These are phyloP conservation scores for Anoura caudifer DNA, from an alignment of 2,113 vertebrate species.

Conservation along the genomic window DNA sequence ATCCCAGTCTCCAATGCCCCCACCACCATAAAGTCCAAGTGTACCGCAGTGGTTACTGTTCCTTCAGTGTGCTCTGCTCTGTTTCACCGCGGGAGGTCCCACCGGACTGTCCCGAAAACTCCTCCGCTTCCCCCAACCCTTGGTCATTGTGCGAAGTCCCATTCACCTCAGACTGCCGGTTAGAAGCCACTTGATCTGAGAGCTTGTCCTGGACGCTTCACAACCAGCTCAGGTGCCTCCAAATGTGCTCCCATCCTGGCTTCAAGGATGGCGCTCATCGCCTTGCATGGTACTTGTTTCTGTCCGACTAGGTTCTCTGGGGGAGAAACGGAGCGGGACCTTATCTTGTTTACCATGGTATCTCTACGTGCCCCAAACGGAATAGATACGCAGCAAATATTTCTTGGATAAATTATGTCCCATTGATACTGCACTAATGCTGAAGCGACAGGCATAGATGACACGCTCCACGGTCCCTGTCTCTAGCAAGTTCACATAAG, in stretches of 20 bases:
- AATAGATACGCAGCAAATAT: background rate
- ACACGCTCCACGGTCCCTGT: background rate
- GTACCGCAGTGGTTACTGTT: background rate
- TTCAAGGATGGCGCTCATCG: background rate
- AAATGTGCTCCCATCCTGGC: no score
- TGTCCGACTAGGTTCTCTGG: background rate
- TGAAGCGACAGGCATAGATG: background rate
- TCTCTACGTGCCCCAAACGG: background rate
- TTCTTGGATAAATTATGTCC: background rate
- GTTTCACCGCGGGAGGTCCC: background rate
- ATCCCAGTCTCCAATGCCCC: background rate
- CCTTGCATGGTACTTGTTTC: background rate
- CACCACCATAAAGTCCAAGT: background rate
- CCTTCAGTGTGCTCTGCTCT: background rate
- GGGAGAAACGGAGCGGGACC: background rate
- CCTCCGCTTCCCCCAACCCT: background rate
- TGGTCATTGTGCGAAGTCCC: background rate
- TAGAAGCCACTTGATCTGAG: background rate
- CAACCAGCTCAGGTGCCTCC: background rate
- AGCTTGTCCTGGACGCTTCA: background rate
- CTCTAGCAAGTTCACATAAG: background rate
- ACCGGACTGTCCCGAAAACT: background rate
- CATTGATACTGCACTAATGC: background rate
- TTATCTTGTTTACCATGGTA: background rate
- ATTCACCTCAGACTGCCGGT: background rate